phyloP scores from a whole-genome alignment of 1,140 invertebrate species.

The Anoplolepis gracilipes region DNA sequence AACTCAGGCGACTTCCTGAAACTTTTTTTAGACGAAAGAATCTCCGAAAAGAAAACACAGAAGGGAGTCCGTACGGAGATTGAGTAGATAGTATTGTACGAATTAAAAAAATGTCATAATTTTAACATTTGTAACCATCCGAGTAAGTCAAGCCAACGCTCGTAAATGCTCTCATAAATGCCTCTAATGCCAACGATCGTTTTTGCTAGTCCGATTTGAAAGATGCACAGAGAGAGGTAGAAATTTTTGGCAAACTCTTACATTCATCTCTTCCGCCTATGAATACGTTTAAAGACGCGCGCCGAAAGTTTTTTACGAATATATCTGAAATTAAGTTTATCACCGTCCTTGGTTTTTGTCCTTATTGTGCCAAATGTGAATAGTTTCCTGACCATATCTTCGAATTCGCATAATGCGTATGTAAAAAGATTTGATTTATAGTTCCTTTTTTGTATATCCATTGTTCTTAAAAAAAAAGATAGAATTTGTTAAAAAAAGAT shows the following conservation, averaged over 20 bases:
- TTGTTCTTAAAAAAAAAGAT: not conserved
- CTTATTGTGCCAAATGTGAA: not conserved
- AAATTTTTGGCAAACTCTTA: not conserved
- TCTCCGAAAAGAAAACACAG: slow-evolving; percentile 11
- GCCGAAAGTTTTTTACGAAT: not conserved
- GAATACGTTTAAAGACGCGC: not conserved
- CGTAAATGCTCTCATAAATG: slow-evolving; percentile 69
- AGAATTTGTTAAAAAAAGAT: not conserved
- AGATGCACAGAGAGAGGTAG: not conserved
- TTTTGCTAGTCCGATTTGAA: not conserved
- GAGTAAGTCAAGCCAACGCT: slow-evolving; percentile 61
- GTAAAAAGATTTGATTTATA: slow-evolving; percentile 28
- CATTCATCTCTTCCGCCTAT: not conserved
- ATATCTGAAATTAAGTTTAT: slow-evolving; percentile 7
- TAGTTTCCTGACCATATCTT: not conserved
- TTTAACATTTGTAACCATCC: slow-evolving; percentile 61
- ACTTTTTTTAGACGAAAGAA: slow-evolving; percentile 45
- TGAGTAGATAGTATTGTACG: no score
- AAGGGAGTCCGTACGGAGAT: slow-evolving; percentile 14
- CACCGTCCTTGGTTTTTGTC: not conserved
- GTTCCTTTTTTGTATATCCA: not conserved
- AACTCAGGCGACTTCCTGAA: slow-evolving; percentile 64
- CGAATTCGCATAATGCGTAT: no score
- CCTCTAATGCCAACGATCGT: slow-evolving; percentile 52
- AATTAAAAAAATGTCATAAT: slow-evolving; percentile 63